Percentiles rank a stretch among this genome's conserved stretches.
Conservation (phyloP, 1,140 invertebrate genomes). For the Drosophila sp. region DNA sequence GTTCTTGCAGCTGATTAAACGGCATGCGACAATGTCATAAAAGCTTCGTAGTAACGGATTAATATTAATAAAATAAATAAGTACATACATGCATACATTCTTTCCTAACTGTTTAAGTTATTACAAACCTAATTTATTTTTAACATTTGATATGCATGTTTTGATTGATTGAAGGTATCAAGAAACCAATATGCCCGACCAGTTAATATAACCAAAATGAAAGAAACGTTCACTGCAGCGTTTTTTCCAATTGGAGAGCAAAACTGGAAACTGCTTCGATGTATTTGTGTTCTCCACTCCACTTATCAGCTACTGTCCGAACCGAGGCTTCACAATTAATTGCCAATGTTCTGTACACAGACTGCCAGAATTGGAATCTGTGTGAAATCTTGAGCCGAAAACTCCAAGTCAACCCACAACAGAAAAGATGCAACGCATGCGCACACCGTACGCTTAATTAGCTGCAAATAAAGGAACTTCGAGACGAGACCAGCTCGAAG, state of each 20-base stretch:
- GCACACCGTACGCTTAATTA: constrained; percentile 77
- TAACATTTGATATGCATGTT: constrained; percentile 15
- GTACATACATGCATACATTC: too few species aligned
- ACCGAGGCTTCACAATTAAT: constrained; percentile 72
- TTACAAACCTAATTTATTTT: too few species aligned
- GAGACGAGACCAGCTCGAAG: constrained; percentile 23
- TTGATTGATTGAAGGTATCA: constrained; percentile 65
- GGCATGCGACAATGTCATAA: too few species aligned
- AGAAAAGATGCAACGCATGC: constrained; percentile 37
- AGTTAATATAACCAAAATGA: too few species aligned
- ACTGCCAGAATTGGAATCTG: constrained; percentile 66
- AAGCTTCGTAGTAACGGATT: too few species aligned
- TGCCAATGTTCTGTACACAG: constrained; percentile 69
- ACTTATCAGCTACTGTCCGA: constrained; percentile 76
- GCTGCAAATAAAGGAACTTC: constrained; percentile 70
- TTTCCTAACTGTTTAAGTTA: too few species aligned
- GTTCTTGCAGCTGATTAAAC: too few species aligned
- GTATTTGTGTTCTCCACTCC: constrained; percentile 64
- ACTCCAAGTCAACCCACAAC: constrained; percentile 10
- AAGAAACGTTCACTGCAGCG: constrained; percentile 42
- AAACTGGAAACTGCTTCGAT: constrained; percentile 24
- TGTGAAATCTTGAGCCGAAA: constrained; percentile 68
- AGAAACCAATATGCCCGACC: constrained; percentile 50
- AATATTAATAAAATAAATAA: too few species aligned
- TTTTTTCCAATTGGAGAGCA: constrained; percentile 65